These are phyloP conservation scores for Halesus radiatus DNA, from an alignment of 1,140 invertebrate genomes.

Conservation along the genomic window DNA sequence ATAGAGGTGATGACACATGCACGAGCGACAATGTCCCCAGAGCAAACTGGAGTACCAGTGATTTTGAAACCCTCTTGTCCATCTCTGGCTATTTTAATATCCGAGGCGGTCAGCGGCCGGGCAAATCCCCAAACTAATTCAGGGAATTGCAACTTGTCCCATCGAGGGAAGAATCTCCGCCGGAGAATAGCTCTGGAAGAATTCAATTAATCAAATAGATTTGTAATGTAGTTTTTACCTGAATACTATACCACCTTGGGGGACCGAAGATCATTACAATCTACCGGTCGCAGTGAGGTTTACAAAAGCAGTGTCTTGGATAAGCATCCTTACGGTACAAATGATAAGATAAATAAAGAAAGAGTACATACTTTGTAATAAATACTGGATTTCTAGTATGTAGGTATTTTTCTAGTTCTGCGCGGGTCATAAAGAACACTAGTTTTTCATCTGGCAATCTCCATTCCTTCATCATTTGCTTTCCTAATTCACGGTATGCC, in stretches of 20 bases:
- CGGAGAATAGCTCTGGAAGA: slow-evolving; percentile 75
- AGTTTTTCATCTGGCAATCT: slow-evolving; percentile 77
- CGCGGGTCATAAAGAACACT: slow-evolving; percentile 78
- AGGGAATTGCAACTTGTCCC: slow-evolving; percentile 75
- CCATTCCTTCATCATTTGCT: slow-evolving; percentile 73
- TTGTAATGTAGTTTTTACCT: too few species aligned
- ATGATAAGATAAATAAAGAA: background rate
- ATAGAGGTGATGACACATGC: slow-evolving; percentile 79
- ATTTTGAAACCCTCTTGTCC: slow-evolving; percentile 62
- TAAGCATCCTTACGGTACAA: background rate
- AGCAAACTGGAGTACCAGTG: slow-evolving; percentile 79
- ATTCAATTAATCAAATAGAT: background rate
- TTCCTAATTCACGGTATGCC: slow-evolving; percentile 73
- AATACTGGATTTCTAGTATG: slow-evolving; percentile 70
- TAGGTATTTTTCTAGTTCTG: slow-evolving; percentile 76
- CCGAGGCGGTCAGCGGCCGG: slow-evolving; percentile 61
- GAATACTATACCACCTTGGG: background rate
- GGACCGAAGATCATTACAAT: background rate
- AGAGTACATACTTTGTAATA: slow-evolving; percentile 74
- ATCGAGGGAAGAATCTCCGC: slow-evolving; percentile 70
- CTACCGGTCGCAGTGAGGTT: too few species aligned
- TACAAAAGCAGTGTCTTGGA: background rate
- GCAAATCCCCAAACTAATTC: slow-evolving; percentile 76
- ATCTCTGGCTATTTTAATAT: slow-evolving; percentile 43
- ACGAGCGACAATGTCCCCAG: slow-evolving; percentile 75